Conservation (phyloP, 2,113 vertebrate genomes). For the Sphaerodactylus townsendi region DNA sequence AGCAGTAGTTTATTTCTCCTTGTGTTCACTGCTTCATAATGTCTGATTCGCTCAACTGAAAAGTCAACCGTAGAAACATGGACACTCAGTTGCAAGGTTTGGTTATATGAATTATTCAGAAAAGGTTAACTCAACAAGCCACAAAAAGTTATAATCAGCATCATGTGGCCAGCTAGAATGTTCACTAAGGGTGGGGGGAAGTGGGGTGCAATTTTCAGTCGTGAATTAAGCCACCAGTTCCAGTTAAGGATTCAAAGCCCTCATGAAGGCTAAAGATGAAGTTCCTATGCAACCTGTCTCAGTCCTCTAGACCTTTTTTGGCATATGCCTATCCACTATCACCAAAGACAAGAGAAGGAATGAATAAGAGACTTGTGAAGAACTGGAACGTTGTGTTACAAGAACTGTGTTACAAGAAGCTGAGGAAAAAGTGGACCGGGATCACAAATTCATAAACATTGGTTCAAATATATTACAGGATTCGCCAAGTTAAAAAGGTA, state of each 20-base stretch:
- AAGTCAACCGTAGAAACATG: neutral
- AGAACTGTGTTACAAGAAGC: too few relatives aligned
- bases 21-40: neutral
- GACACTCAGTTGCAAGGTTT: neutral
- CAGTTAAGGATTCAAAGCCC: neutral
- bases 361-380: too few relatives aligned
- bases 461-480: too few relatives aligned
- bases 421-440: too few relatives aligned
- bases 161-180: neutral
- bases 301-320: neutral
- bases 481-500: too few relatives aligned
- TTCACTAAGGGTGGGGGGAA: neutral
- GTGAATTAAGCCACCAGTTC: neutral
- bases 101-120: neutral
- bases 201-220: too few relatives aligned
- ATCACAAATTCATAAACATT: too few relatives aligned
- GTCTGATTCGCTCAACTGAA: neutral
- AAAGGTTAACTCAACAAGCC: neutral
- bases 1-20: neutral
- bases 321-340: neutral
- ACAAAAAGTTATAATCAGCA: neutral
- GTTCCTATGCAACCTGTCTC: neutral
- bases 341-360: neutral
- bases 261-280: neutral
- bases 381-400: too few relatives aligned